Evolutionary conservation across 2,888 invertebrate genomes (phyloP).

Genomic region (Phragmatobia fuliginosa): DNA sequence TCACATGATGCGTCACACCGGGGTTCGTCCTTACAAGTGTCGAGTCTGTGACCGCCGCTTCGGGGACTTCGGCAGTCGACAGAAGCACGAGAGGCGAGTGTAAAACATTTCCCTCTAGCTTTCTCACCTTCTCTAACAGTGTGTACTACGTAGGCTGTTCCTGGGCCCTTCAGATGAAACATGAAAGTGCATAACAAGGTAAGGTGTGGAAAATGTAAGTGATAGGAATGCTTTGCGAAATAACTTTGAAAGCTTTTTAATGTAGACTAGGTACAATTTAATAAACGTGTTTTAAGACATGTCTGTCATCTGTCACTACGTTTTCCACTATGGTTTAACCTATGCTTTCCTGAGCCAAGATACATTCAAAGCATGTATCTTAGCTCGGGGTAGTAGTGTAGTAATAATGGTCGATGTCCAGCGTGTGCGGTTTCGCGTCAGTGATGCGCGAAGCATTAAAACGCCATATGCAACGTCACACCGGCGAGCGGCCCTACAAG

Average conservation of each 20-base stretch:
- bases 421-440: slow-evolving; percentile 74
- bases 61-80: slow-evolving; percentile 80
- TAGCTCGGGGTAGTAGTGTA: not conserved
- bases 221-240: not conserved
- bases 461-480: slow-evolving; percentile 79
- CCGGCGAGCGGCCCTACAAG: slow-evolving; percentile 76
- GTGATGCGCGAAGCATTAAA: slow-evolving; percentile 75
- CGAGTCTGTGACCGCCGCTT: slow-evolving; percentile 79
- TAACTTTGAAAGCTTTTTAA: not conserved
- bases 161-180: not conserved
- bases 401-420: slow-evolving; percentile 30
- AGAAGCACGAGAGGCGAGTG: slow-evolving; percentile 82
- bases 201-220: slow-evolving; percentile 2
- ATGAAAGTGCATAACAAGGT: slow-evolving; percentile 15
- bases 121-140: slow-evolving; percentile 8
- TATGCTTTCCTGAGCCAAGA: not conserved
- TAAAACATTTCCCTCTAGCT: not conserved
- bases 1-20: slow-evolving; percentile 83
- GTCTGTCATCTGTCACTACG: not conserved
- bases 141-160: slow-evolving; percentile 14
- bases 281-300: not conserved
- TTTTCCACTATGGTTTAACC: not conserved
- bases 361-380: not conserved
- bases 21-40: slow-evolving; percentile 80
- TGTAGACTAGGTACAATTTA: not conserved